phyloP scores from a whole-genome alignment of 35 echinoderm and acorn worm species.

The Nesometra sesokonis region DNA sequence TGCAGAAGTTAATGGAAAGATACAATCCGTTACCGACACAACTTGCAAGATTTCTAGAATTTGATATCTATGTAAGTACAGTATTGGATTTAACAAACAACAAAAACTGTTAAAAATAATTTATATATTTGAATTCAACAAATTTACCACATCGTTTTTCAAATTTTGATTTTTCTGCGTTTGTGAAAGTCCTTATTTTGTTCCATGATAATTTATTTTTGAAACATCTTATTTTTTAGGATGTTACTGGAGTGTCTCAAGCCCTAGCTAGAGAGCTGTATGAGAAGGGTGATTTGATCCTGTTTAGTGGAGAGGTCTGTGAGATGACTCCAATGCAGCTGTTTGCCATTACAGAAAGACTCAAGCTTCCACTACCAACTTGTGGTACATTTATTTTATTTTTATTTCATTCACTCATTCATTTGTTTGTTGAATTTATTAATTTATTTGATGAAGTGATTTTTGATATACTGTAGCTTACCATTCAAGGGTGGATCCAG shows the following conservation, averaged over 20 bases:
- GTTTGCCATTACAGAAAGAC: conserved; percentile 92
- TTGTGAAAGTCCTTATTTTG: background rate
- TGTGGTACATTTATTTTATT: conserved; percentile 68
- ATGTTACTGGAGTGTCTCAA: conserved; percentile 88
- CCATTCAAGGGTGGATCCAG: no score
- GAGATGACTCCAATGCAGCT: conserved; percentile 99
- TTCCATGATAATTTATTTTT: background rate
- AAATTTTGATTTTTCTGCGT: no score
- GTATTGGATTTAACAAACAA: background rate
- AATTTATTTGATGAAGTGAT: no score
- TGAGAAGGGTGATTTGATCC: conserved; percentile 83
- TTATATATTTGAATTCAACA: background rate
- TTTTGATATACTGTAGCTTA: no score
- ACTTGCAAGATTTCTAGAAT: conserved; percentile 66
- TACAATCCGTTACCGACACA: conserved; percentile 46
- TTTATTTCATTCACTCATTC: no score
- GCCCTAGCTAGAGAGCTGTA: conserved; percentile 81
- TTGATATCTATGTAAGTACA: conserved; percentile 94
- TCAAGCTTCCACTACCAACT: conserved; percentile 87
- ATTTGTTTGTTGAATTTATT: no score
- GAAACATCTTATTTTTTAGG: conserved; percentile 29
- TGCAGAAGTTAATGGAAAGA: conserved; percentile 51
- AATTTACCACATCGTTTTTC: background rate
- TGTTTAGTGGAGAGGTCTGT: conserved; percentile 74
- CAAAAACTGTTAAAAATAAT: background rate